Evolutionary conservation across 2,797 vertebrate species (phyloP).

Genomic region (Triplophysa bombifrons): DNA sequence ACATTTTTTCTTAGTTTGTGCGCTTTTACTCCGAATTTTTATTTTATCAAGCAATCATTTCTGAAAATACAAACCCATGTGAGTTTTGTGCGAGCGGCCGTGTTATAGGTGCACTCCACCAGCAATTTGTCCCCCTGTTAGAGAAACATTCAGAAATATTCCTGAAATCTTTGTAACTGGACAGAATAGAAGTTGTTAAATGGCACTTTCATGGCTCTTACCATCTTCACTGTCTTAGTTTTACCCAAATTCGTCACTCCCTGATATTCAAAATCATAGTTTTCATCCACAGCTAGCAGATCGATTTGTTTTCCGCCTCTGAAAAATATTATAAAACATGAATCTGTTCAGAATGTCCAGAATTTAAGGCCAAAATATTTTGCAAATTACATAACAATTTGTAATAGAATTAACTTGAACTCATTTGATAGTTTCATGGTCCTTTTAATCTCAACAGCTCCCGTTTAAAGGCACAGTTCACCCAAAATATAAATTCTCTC

Average conservation of each 20-base stretch:
- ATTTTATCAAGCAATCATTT: background rate
- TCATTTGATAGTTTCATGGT: no score
- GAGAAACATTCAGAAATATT: background rate
- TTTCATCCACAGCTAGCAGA: constrained; percentile 42
- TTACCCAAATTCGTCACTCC: constrained; percentile 63
- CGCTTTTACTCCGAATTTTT: no score
- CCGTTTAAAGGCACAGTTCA: no score
- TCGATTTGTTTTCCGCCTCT: constrained; percentile 63
- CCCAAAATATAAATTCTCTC: no score
- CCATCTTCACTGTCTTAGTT: constrained; percentile 68
- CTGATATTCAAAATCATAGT: constrained; percentile 69
- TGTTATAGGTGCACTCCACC: constrained; percentile 76
- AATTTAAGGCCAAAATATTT: no score
- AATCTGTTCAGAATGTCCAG: no score
- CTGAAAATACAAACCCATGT: constrained; percentile 64
- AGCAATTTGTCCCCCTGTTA: constrained; percentile 72
- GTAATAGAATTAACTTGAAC: no score
- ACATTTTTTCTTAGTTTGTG: no score
- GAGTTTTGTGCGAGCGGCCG: constrained; percentile 54
- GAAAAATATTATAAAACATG: background rate
- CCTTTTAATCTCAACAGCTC: no score
- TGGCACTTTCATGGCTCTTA: constrained; percentile 35
- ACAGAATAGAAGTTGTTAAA: background rate
- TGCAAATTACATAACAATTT: no score
- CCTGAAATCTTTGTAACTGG: background rate